These are phyloP conservation scores for Stegastes partitus DNA, from an alignment of 2,113 vertebrate species.

Conservation along the genomic window DNA sequence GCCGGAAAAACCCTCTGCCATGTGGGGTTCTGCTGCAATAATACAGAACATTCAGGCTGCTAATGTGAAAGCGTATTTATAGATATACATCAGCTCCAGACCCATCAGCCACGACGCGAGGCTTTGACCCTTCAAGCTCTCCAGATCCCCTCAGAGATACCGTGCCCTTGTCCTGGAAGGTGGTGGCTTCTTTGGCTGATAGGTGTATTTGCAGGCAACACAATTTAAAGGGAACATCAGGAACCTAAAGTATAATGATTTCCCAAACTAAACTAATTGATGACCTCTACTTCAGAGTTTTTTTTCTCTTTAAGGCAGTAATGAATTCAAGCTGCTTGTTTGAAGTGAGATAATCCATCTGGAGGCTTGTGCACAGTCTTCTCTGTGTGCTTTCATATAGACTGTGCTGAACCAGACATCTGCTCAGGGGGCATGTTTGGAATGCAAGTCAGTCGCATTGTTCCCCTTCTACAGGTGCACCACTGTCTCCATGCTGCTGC, in stretches of 20 bases:
- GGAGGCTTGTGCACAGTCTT: not conserved
- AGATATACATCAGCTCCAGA: too few relatives aligned
- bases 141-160: too few relatives aligned
- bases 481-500: too few relatives aligned
- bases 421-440: not conserved
- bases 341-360: not conserved
- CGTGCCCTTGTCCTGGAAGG: too few relatives aligned
- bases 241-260: not conserved
- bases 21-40: not conserved
- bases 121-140: too few relatives aligned
- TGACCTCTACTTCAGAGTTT: not conserved
- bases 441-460: not conserved
- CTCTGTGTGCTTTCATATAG: not conserved
- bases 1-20: not conserved
- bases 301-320: not conserved
- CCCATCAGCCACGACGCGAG: too few relatives aligned
- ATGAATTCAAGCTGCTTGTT: not conserved
- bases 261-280: not conserved
- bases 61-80: not conserved
- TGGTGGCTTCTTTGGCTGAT: too few relatives aligned
- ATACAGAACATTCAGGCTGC: not conserved
- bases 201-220: too few relatives aligned
- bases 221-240: too few relatives aligned
- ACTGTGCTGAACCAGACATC: not conserved
- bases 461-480: slow-evolving; percentile 5